Evolutionary conservation across 2,888 invertebrate species (phyloP), one percentile per base, ranked within the genome.

Genomic region (Gymnoscelis rufifasciata): DNA sequence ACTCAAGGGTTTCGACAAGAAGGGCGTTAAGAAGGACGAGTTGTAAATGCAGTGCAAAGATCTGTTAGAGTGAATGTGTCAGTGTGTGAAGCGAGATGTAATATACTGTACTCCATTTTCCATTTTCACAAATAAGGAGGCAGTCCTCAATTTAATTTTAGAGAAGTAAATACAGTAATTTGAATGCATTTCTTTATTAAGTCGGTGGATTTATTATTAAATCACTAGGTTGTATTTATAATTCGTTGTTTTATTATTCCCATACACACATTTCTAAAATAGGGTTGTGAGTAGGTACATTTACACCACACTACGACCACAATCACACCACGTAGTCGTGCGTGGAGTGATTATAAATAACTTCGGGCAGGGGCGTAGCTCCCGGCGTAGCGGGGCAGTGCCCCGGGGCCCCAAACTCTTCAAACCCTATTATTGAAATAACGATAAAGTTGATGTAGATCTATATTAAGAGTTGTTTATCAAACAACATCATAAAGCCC

Each of bases 1-100:
- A 72, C 92, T 99, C 65, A 95, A 93, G 61, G 93, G 94, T 53
- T 98, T 90, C 79, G 95, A 95, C 86, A 92, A 97, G 57, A 94
- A 92, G 70, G 99, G 99, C 66, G 93, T 74, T 60, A 88, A 83
- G 75, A 87, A 83, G 71, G 82, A 87, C n/a, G 88, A 88, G 65
- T 60, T 88, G 68, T 88, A 88, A 69, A 68, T 48, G 45, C 49
- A 54, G 69, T 68, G 60, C 59, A 43, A 69, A 83, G 83, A 86
- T 86, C 83, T 84, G 76, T 64, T 77, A 66, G 60, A 70, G 62
- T 53, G 38, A 47, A 47, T 30, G 49, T 55, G 54, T 31, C 38
- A 39, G 46, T 52, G 43, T 41, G 44, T 41, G n/a, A n/a, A n/a
- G 19, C 19, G 19, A 19, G 19, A 19, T 19, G 19, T 45, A 56